phyloP scores from a whole-genome alignment of 2,888 invertebrate species.

The Agriopis marginaria region DNA sequence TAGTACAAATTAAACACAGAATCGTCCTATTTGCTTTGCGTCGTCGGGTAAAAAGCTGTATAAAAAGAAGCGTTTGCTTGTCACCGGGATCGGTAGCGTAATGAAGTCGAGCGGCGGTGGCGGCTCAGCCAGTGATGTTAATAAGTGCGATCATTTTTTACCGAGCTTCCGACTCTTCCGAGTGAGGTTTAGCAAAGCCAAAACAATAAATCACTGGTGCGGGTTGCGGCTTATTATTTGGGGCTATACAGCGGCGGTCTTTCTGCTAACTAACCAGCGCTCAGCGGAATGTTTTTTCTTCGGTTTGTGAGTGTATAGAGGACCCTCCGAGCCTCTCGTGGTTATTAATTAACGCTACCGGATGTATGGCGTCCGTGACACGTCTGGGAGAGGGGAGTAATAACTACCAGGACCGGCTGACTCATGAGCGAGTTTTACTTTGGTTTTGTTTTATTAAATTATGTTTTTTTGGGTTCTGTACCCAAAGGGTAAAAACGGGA shows the following conservation, averaged over 20 bases:
- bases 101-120: constrained; percentile 66
- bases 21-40: no score
- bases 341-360: constrained; percentile 77
- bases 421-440: constrained; percentile 40
- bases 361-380: constrained; percentile 63
- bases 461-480: not conserved
- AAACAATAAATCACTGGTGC: constrained; percentile 81
- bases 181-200: constrained; percentile 81
- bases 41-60: no score
- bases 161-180: constrained; percentile 77
- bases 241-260: constrained; percentile 69
- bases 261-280: constrained; percentile 76
- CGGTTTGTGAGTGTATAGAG: constrained; percentile 53
- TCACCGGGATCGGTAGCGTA: constrained; percentile 65
- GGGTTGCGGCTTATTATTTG: constrained; percentile 81
- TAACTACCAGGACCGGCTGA: constrained; percentile 49
- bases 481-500: no score
- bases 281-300: constrained; percentile 74
- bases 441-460: constrained; percentile 2
- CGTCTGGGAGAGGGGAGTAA: constrained; percentile 66
- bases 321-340: constrained; percentile 57
- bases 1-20: no score
- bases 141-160: constrained; percentile 84
- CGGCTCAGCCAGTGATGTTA: constrained; percentile 71
- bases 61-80: constrained; percentile 45